Base-by-base conservation (phyloP, 2,888 invertebrate genomes). In the Leptinotarsa rubiginosa region DNA sequence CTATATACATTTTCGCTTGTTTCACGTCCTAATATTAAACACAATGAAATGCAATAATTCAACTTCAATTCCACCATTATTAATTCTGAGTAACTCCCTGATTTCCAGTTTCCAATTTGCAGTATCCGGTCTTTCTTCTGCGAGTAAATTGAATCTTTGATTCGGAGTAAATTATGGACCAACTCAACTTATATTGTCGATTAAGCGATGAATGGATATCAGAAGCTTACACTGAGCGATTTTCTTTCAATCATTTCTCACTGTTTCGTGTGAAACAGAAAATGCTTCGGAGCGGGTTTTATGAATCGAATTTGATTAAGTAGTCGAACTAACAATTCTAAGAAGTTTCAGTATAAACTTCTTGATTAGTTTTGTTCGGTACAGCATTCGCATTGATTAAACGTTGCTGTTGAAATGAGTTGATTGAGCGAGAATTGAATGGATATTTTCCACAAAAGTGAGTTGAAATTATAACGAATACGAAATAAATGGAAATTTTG, bases 281-380 rank as follows among this genome's bases (percentile, higher is more conserved):
- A 69, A 52, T 69, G 69, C 69, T 69, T 59, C 59, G 56, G 56
- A 69, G 59, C 69, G 69, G 47, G 56, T 69, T 41, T 56, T 56
- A 69, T 56, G 56, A 69, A 69, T 56, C 47, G 69, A 69, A 69
- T 56, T 56, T 69, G 69, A 69, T 69, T 69, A 56, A 69, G 69
- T 69, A 69, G 56, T 56, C 59, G 69, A 69, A 69, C 56, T 69
- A 69, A 69, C 69, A 69, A 56, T 69, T 69, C 69, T 20, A 47
- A 56, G 59, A 56, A 69, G 56, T 69, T 52, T 56, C 18, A 56
- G 56, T 56, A 69, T 41, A 69, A 69, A 69, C 69, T 69, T 69
- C 69, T 69, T 69, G 69, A 69, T 69, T 67, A 67, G 67, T 67
- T 52, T 67, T 56, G 69, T 56, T 68, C 56, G 18, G 52, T 59